These are phyloP conservation scores for Ostrea edulis DNA, from an alignment of 1,140 invertebrate species.

Conservation along the genomic window DNA sequence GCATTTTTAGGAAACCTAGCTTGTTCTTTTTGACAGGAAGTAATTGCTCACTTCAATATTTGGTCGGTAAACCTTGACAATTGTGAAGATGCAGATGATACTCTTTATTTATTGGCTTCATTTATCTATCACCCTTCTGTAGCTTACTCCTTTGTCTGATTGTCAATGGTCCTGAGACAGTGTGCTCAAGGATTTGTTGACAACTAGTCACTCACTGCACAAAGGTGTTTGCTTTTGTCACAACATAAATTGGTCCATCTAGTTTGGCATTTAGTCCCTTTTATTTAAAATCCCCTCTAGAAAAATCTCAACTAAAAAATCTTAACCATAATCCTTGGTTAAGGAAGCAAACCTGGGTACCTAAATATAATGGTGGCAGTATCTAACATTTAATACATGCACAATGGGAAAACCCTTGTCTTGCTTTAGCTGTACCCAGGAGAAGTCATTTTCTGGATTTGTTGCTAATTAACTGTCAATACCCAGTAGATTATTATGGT, in stretches of 20 bases:
- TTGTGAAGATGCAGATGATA: not conserved
- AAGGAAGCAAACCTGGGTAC: too few species aligned
- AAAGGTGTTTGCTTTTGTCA: not conserved
- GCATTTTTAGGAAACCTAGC: not conserved
- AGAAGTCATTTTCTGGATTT: too few species aligned
- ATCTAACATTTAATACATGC: too few species aligned
- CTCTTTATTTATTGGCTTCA: not conserved
- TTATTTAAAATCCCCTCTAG: not conserved
- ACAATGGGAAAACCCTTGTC: too few species aligned
- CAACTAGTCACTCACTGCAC: not conserved
- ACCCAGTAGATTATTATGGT: too few species aligned
- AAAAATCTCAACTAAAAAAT: too few species aligned
- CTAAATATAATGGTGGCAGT: too few species aligned
- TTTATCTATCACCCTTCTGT: not conserved
- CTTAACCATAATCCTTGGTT: too few species aligned
- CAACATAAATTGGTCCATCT: not conserved
- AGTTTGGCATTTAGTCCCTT: not conserved
- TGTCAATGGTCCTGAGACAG: not conserved
- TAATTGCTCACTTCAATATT: not conserved
- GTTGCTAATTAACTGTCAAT: too few species aligned
- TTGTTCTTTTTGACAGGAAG: not conserved
- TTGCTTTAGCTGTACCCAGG: too few species aligned
- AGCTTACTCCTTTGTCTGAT: conserved; percentile 8
- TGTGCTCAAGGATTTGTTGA: conserved; percentile 13
- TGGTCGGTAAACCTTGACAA: not conserved